Evolutionary conservation across 2,888 invertebrate species (phyloP).

Genomic region (Heliothis peltigera): DNA sequence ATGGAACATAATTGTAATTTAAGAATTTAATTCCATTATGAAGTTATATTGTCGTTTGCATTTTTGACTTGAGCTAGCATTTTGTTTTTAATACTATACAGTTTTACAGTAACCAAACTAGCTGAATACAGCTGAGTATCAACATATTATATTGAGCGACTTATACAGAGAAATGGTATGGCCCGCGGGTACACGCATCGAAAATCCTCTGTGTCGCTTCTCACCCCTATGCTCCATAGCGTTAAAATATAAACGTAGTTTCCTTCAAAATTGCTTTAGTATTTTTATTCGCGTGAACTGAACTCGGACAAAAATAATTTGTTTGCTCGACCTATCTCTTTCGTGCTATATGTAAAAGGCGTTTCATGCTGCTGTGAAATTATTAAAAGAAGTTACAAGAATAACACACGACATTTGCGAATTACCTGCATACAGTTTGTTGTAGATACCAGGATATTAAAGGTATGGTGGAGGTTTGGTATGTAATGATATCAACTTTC

Average conservation of each 20-base stretch:
- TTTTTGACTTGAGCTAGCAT: constrained; percentile 8
- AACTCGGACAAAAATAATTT: constrained; percentile 13
- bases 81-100: too few relatives aligned
- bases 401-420: constrained; percentile 2
- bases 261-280: constrained; percentile 4
- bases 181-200: constrained; percentile 9
- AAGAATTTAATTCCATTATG: constrained; percentile 21
- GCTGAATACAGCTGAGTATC: too few relatives aligned
- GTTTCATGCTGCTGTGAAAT: constrained; percentile 8
- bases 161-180: constrained; percentile 2
- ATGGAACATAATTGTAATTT: constrained; percentile 36
- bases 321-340: constrained; percentile 1
- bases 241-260: constrained; percentile 2
- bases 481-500: not conserved
- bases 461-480: not conserved
- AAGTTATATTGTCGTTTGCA: constrained; percentile 10
- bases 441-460: not conserved
- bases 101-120: too few relatives aligned
- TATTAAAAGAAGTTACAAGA: not conserved
- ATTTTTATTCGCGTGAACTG: constrained; percentile 2
- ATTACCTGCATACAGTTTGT: not conserved
- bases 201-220: not conserved
- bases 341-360: constrained; percentile 4
- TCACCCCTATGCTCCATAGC: constrained; percentile 1
- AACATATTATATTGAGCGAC: too few relatives aligned